A percentile compares a stretch with the other conserved stretches of the same genome.
These are phyloP conservation scores for Octomys mimax DNA, from an alignment of 2,797 vertebrate genomes.

Conservation along the genomic window DNA sequence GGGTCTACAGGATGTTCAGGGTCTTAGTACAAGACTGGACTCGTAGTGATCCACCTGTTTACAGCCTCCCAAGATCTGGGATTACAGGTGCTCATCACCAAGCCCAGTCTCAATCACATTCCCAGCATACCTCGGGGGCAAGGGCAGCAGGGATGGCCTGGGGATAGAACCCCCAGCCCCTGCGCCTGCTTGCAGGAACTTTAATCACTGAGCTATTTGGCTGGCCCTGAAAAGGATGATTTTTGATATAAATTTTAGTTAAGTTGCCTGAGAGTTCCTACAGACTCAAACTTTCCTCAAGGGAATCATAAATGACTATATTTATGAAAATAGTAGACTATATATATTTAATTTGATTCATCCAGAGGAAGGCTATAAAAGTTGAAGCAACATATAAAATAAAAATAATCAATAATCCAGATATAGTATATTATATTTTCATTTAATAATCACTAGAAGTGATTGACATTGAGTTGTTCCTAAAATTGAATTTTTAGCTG, in stretches of 20 bases:
- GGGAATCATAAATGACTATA: not conserved
- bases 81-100: too few species aligned
- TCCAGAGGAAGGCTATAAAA: not conserved
- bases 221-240: too few species aligned
- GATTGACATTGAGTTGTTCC: not conserved
- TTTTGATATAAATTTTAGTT: not conserved
- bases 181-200: too few species aligned
- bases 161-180: too few species aligned
- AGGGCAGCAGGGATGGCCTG: too few species aligned
- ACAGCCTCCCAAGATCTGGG: too few species aligned
- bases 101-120: too few species aligned
- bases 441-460: not conserved
- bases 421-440: not conserved
- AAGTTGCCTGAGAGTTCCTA: not conserved
- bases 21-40: too few species aligned
- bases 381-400: not conserved
- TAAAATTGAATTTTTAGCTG: not conserved
- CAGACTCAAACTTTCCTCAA: not conserved
- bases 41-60: too few species aligned
- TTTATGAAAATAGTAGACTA: not conserved
- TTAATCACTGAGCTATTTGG: too few species aligned
- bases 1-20: too few species aligned
- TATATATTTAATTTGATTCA: not conserved
- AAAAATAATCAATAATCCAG: not conserved
- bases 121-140: too few species aligned